A percentile compares a stretch with the other conserved stretches of the same genome.
Evolutionary conservation across 2,888 invertebrate genomes (phyloP).

Genomic region (Plemyria rubiginata): DNA sequence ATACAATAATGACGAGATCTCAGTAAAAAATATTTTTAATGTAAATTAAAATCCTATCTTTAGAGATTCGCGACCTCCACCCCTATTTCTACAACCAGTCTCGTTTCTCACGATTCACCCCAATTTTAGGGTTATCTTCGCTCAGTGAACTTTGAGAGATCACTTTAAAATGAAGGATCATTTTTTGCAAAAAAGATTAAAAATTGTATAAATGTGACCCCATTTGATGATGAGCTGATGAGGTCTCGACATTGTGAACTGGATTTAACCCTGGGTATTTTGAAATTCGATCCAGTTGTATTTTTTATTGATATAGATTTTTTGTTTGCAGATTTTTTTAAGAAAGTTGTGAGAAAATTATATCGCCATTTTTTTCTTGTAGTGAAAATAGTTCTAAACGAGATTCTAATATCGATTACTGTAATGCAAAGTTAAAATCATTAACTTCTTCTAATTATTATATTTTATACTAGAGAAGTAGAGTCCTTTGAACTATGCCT

Average conservation of each 20-base stretch:
- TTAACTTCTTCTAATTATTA: too few species aligned
- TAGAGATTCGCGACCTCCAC: conserved; percentile 60
- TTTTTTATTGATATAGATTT: conserved; percentile 38
- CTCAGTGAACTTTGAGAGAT: conserved; percentile 66
- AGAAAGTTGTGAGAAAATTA: conserved; percentile 43
- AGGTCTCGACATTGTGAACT: conserved; percentile 79
- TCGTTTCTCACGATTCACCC: conserved; percentile 78
- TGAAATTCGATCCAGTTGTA: conserved; percentile 74
- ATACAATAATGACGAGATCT: conserved; percentile 36
- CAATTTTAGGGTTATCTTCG: conserved; percentile 77
- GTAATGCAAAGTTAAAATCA: too few species aligned
- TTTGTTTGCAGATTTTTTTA: conserved; percentile 36
- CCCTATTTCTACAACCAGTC: conserved; percentile 52
- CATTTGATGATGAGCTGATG: conserved; percentile 78
- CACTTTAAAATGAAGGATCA: conserved; percentile 71
- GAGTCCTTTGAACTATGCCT: too few species aligned
- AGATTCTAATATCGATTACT: neutral
- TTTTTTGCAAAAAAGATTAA: conserved; percentile 54
- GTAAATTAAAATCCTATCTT: conserved; percentile 67
- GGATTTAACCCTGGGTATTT: conserved; percentile 74
- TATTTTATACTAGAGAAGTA: too few species aligned
- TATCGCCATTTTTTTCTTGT: neutral
- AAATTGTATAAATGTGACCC: conserved; percentile 70
- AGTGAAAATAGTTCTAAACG: neutral
- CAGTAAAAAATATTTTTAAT: conserved; percentile 52